Conservation (phyloP, 2,797 vertebrate genomes). For the Clangula hyemalis region DNA sequence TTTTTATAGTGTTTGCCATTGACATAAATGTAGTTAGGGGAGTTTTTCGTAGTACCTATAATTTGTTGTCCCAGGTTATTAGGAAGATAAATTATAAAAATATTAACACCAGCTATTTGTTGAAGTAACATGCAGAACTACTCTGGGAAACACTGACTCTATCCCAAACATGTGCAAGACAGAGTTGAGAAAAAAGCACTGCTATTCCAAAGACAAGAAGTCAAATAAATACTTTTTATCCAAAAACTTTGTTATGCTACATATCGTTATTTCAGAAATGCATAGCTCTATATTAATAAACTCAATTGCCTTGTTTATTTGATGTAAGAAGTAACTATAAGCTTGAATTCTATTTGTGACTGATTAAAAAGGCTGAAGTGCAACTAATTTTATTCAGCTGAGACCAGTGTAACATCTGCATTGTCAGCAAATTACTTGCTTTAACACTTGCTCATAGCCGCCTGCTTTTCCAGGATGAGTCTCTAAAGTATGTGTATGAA, state of each 20-base stretch:
- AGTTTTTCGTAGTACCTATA: neutral
- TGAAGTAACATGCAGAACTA: neutral
- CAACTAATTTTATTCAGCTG: neutral
- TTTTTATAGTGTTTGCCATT: neutral
- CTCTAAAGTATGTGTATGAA: neutral
- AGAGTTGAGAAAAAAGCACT: neutral
- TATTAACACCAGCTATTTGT: neutral
- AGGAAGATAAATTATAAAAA: neutral
- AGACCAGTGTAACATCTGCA: constrained; percentile 2
- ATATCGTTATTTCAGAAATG: neutral
- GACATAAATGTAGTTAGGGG: neutral
- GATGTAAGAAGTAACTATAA: neutral
- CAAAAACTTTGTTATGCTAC: neutral
- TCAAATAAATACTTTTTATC: neutral
- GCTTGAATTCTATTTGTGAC: neutral
- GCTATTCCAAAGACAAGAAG: neutral
- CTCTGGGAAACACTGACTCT: neutral
- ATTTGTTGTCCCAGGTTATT: neutral
- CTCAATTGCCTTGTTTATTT: neutral
- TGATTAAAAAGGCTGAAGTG: neutral
- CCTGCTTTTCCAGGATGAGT: neutral
- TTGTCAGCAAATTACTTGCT: constrained; percentile 15
- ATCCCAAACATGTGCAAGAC: neutral
- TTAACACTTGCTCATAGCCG: neutral
- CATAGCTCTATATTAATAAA: neutral